Base-by-base conservation (phyloP, 1,140 invertebrate species). In the Drosophila grimshawi region DNA sequence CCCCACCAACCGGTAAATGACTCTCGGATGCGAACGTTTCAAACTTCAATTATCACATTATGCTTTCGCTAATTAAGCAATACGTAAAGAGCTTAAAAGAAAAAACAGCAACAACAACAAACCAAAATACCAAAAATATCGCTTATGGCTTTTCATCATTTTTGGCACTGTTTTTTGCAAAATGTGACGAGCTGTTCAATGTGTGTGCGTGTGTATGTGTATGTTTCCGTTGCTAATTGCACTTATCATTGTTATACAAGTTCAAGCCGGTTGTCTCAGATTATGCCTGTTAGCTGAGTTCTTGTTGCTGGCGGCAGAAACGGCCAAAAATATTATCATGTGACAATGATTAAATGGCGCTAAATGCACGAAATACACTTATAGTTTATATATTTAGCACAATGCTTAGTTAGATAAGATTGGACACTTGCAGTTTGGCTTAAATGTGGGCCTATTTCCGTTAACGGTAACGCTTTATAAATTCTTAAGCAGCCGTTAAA, bases 31-130 rank as follows among this genome's bases (percentile, higher is more conserved):
- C 68, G 64, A 79, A 53, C 46, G 68, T 56, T 71, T 52, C 72
- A 88, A 81, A 78, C 69, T 73, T 76, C 65, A 89, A 88, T 88
- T 89, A 88, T 76, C 85, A 89, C 78, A 76, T 89, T 83, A 78
- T 80, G 35, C 35, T n/a, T 73, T 61, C 65, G 80, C 81, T 90
- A 88, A 88, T 88, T 88, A 67, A 56, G 43, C 68, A 51, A 59
- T 61, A 19, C 7, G 46, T 61, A 57, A 52, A 70, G 64, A 68
- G 82, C 68, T 88, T 71, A 77, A 19, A 19, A 19, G 19, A 19
- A 19, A 19, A 19, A 19, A 19, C n/a, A n/a, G 2, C 19, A 19
- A 19, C 2, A 72, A 89, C 79, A 78, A 69, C 51, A 65, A 72
- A 57, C 39, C 46, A 35, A 8, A 8, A 45, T 3, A 29, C 8